Percentiles rank a stretch among this genome's conserved stretches.
These are phyloP conservation scores for Ricordea florida DNA, from an alignment of 92 coral and sea anemone species.

Conservation along the genomic window DNA sequence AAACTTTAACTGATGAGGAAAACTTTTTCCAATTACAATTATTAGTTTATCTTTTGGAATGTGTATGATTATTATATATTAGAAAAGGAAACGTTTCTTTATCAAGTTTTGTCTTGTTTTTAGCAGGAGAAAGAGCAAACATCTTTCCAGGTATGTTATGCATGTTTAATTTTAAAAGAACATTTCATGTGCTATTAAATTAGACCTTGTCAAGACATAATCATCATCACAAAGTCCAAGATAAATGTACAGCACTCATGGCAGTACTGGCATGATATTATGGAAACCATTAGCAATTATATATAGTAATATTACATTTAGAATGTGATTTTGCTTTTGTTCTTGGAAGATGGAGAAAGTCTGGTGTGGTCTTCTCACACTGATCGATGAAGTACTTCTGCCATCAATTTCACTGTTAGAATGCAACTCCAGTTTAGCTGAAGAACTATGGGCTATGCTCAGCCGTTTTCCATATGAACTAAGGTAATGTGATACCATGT, in stretches of 20 bases:
- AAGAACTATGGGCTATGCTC: constrained; percentile 94
- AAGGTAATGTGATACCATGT: too few species aligned
- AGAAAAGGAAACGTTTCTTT: too few species aligned
- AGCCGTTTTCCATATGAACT: constrained; percentile 93
- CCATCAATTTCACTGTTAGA: constrained; percentile 93
- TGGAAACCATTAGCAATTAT: too few species aligned
- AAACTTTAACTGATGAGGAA: constrained; percentile 11
- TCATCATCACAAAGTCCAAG: too few species aligned
- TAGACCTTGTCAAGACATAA: too few species aligned
- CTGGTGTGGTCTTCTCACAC: constrained; percentile 90
- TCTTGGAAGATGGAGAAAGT: constrained; percentile 71
- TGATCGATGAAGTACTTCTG: constrained; percentile 91
- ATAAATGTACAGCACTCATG: too few species aligned
- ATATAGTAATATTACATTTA: neutral
- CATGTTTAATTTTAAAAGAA: too few species aligned
- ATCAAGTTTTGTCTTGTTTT: neutral
- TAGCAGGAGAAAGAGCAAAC: constrained; percentile 54
- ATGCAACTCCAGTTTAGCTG: constrained; percentile 97
- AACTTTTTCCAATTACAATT: too few species aligned
- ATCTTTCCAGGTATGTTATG: constrained; percentile 37
- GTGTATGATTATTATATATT: too few species aligned
- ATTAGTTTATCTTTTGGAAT: too few species aligned
- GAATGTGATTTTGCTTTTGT: neutral
- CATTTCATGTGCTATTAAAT: too few species aligned
- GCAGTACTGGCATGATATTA: too few species aligned